Conservation (phyloP, 2,797 vertebrate genomes). For the Crotalus adamanteus region DNA sequence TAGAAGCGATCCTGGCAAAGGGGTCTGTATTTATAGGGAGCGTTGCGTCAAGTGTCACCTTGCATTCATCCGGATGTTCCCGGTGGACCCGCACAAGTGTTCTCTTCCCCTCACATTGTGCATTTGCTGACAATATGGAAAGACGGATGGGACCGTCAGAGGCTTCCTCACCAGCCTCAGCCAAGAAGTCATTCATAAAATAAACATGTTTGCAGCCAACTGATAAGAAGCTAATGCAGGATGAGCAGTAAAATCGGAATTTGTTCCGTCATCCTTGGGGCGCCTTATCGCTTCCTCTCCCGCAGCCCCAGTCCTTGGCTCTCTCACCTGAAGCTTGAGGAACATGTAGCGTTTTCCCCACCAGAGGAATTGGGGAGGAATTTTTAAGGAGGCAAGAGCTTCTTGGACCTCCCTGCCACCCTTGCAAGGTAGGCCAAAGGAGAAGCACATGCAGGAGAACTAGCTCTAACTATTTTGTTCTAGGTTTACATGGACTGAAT, state of each 20-base stretch:
- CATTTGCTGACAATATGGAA: conserved; percentile 68
- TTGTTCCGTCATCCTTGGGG: too few species aligned
- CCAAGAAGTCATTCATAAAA: conserved; percentile 71
- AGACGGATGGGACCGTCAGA: conserved; percentile 65
- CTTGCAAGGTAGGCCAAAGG: neutral
- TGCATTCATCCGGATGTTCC: conserved; percentile 69
- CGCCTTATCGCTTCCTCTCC: neutral
- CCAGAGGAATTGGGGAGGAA: neutral
- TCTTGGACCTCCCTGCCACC: neutral
- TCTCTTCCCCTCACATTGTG: conserved; percentile 59
- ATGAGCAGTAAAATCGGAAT: neutral
- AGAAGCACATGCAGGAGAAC: neutral
- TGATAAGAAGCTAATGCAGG: neutral
- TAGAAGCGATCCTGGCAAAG: conserved; percentile 68
- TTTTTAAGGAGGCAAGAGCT: neutral
- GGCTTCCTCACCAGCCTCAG: conserved; percentile 51
- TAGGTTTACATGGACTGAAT: neutral
- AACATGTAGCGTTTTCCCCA: neutral
- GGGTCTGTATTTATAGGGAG: conserved; percentile 68
- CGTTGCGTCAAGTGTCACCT: conserved; percentile 72
- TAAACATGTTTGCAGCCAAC: conserved; percentile 59
- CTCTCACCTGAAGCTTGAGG: too few species aligned
- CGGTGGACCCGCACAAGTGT: conserved; percentile 65
- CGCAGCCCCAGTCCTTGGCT: neutral
- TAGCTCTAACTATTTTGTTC: neutral